phyloP scores from a whole-genome alignment of 2,113 vertebrate genomes.

The Euleptes europaea region DNA sequence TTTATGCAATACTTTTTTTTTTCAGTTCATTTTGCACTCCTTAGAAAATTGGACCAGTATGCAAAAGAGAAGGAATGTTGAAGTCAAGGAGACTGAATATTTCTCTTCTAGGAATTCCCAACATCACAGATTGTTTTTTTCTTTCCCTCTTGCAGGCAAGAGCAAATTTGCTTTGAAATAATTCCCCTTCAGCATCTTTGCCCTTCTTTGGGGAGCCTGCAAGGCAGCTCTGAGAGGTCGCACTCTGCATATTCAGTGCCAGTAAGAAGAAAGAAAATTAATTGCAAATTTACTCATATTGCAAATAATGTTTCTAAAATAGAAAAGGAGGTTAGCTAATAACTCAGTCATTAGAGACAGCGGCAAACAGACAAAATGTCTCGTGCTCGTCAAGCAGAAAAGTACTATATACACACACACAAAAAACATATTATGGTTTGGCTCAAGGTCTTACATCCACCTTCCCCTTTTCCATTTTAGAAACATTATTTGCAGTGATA shows the following conservation, averaged over 20 bases:
- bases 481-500: too few species aligned
- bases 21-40: slow-evolving; percentile 50
- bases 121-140: slow-evolving; percentile 29
- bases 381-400: background rate
- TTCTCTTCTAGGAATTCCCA: slow-evolving; percentile 52
- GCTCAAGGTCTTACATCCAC: too few species aligned
- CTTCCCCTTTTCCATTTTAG: too few species aligned
- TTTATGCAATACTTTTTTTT: slow-evolving; percentile 51
- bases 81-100: slow-evolving; percentile 46
- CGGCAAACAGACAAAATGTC: slow-evolving; percentile 20
- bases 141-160: slow-evolving; percentile 26
- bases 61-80: slow-evolving; percentile 50
- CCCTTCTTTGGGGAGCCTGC: slow-evolving; percentile 50
- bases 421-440: too few species aligned
- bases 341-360: slow-evolving; percentile 13
- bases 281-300: slow-evolving; percentile 38
- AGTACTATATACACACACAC: background rate
- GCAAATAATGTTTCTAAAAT: slow-evolving; percentile 26
- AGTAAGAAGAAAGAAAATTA: slow-evolving; percentile 6
- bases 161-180: slow-evolving; percentile 52
- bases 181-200: slow-evolving; percentile 46
- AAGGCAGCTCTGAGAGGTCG: slow-evolving; percentile 39
- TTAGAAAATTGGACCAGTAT: slow-evolving; percentile 44
- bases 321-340: slow-evolving; percentile 9
- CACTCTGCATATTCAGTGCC: slow-evolving; percentile 37